A percentile compares a stretch with the other conserved stretches of the same genome.
phyloP scores from a whole-genome alignment of 2,888 invertebrate genomes.

The Drosophila demipolita region DNA sequence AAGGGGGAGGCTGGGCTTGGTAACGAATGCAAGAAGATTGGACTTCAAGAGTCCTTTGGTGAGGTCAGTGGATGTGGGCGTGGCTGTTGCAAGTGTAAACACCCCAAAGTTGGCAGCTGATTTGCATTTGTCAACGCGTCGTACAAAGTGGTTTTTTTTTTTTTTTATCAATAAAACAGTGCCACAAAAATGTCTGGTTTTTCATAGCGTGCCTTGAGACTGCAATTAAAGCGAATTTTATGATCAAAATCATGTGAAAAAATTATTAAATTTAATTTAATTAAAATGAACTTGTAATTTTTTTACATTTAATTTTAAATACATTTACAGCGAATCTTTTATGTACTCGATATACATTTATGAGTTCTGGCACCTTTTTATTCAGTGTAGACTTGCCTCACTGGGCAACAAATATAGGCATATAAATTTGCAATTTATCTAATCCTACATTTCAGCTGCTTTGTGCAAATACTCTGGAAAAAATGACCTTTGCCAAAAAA shows the following conservation, averaged over 20 bases:
- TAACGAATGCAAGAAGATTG: slow-evolving; percentile 1
- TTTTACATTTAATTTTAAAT: too few relatives aligned
- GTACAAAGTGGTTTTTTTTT: background rate
- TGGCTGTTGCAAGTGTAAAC: slow-evolving; percentile 29
- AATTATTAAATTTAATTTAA: background rate
- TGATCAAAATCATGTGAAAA: background rate
- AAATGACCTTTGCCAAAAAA: background rate
- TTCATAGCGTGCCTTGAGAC: background rate
- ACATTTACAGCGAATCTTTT: background rate
- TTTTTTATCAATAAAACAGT: slow-evolving; percentile 23
- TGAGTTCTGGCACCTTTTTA: background rate
- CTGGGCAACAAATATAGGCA: background rate
- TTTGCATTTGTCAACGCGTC: slow-evolving; percentile 52
- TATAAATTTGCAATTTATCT: too few relatives aligned
- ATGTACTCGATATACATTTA: background rate
- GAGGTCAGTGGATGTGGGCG: slow-evolving; percentile 51
- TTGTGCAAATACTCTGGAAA: background rate
- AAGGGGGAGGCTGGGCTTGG: background rate
- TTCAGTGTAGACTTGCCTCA: background rate
- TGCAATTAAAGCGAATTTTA: background rate
- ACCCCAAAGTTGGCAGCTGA: slow-evolving; percentile 31
- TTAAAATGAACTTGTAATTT: too few relatives aligned
- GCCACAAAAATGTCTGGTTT: slow-evolving; percentile 9
- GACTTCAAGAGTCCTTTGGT: slow-evolving; percentile 27
- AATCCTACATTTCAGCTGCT: background rate